Conservation (phyloP, 2,888 invertebrate species). For the Stratiomys singularior region DNA sequence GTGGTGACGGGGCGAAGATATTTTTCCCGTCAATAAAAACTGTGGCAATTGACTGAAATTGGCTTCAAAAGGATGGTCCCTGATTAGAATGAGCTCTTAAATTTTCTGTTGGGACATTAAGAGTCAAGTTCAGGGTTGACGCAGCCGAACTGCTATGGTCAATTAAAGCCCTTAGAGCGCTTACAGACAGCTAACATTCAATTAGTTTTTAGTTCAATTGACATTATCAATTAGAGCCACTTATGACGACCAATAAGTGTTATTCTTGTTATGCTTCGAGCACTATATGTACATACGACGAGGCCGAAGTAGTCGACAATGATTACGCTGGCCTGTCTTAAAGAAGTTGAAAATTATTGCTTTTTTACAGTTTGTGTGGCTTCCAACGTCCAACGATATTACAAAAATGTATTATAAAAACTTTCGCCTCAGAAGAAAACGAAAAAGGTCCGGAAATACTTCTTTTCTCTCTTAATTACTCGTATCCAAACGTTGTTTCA, state of each 20-base stretch:
- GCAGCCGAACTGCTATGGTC: neutral
- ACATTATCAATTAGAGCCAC: conserved; percentile 27
- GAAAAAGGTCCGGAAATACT: conserved; percentile 21
- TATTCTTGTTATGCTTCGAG: too few relatives aligned
- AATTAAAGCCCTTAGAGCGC: neutral
- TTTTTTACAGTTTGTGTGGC: neutral
- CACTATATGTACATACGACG: neutral
- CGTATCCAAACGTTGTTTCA: neutral
- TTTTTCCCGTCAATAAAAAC: too few relatives aligned
- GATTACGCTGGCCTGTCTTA: neutral
- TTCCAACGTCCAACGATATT: conserved; percentile 1
- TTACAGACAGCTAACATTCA: neutral
- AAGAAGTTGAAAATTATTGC: neutral
- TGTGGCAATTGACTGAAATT: too few relatives aligned
- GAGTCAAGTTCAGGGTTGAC: conserved; percentile 1
- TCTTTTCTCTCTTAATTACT: conserved; percentile 18
- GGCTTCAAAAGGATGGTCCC: too few relatives aligned
- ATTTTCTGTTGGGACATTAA: too few relatives aligned
- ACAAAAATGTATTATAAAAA: neutral
- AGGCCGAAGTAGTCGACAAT: neutral
- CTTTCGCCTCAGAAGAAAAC: neutral
- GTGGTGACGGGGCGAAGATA: too few relatives aligned
- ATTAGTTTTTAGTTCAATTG: conserved; percentile 37
- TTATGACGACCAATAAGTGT: neutral
- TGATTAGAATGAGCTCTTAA: too few relatives aligned